phyloP scores from a whole-genome alignment of 1,140 invertebrate genomes.

The Diachasma alloeum region DNA sequence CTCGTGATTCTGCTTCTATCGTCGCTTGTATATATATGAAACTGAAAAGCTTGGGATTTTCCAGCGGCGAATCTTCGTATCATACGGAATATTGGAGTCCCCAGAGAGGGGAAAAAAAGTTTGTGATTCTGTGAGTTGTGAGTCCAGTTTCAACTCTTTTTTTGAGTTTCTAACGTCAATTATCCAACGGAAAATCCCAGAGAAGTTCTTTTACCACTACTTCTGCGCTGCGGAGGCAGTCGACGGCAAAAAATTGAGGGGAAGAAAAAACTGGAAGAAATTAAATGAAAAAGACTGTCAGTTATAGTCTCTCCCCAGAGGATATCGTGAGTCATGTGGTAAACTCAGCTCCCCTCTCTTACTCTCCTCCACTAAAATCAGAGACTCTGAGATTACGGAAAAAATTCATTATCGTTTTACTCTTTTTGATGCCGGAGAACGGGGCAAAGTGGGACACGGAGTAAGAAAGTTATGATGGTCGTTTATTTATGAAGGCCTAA shows the following conservation, averaged over 20 bases:
- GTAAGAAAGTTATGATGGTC: no score
- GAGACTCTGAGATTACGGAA: no score
- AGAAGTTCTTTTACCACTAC: background rate
- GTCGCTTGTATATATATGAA: background rate
- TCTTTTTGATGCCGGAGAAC: no score
- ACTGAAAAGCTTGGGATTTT: background rate
- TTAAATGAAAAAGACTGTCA: background rate
- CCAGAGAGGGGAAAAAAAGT: background rate
- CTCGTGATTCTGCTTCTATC: constrained; percentile 30
- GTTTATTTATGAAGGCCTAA: no score
- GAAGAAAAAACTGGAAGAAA: background rate
- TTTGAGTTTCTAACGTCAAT: background rate
- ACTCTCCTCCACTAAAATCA: background rate
- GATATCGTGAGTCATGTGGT: background rate
- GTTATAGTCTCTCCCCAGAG: background rate
- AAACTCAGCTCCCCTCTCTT: background rate
- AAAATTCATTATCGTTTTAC: no score
- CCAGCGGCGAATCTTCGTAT: background rate
- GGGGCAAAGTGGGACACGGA: no score
- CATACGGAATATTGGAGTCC: background rate
- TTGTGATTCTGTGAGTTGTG: background rate
- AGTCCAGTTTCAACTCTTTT: background rate
- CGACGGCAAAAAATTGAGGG: background rate
- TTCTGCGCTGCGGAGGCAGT: background rate
- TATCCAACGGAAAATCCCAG: background rate